phyloP scores from a whole-genome alignment of 2,113 vertebrate species.

The Phainopepla nitens region DNA sequence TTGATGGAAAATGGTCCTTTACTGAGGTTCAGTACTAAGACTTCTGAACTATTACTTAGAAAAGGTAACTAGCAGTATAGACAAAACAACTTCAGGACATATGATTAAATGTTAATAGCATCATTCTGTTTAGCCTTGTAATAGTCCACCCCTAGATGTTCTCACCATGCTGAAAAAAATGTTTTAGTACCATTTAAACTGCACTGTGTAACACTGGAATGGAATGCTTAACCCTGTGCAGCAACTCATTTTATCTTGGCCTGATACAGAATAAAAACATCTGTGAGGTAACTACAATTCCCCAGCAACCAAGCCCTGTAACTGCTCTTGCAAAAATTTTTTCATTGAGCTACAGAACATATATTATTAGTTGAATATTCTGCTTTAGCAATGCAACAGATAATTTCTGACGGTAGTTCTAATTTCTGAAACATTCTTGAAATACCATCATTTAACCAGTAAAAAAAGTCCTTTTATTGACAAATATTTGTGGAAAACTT shows the following conservation, averaged over 20 bases:
- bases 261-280: not conserved
- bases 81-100: not conserved
- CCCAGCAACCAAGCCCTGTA: not conserved
- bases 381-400: not conserved
- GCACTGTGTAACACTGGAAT: not conserved
- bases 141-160: not conserved
- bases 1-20: not conserved
- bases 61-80: not conserved
- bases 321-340: not conserved
- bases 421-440: not conserved
- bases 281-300: not conserved
- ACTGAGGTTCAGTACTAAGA: not conserved
- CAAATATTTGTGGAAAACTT: not conserved
- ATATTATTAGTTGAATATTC: not conserved
- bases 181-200: not conserved
- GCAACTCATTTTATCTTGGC: not conserved
- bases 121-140: not conserved
- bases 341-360: not conserved
- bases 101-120: not conserved
- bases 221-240: not conserved
- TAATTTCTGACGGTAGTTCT: not conserved
- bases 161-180: not conserved
- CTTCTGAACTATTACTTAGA: not conserved
- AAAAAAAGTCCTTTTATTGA: not conserved
- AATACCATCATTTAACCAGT: not conserved